Conservation (phyloP, 2,888 invertebrate species). For the Melipona beecheii region DNA sequence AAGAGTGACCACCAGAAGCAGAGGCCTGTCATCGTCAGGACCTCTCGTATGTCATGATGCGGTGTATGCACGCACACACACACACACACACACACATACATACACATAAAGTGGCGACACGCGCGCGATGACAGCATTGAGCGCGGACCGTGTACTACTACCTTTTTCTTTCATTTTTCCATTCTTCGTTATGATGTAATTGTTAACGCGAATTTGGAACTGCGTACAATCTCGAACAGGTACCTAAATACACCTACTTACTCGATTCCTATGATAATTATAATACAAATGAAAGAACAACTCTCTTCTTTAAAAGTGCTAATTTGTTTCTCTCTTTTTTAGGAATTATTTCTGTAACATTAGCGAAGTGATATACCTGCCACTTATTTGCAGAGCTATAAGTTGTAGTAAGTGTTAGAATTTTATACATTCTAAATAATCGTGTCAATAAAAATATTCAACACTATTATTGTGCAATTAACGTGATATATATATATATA, state of each 20-base stretch:
- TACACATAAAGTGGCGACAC: constrained; percentile 16
- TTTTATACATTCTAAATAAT: background rate
- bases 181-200: background rate
- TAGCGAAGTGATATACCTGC: fast-evolving
- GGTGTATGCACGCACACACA: constrained; percentile 61
- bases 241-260: no score
- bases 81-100: constrained; percentile 38
- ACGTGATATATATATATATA: fast-evolving
- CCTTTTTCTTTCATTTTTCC: constrained; percentile 8
- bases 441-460: background rate
- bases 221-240: no score
- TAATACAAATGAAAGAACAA: background rate
- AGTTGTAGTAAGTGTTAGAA: background rate
- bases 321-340: fast-evolving
- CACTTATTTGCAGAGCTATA: no score
- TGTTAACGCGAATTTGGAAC: background rate
- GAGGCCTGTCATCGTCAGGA: constrained; percentile 82
- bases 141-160: constrained; percentile 30
- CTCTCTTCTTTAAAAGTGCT: background rate
- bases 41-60: constrained; percentile 77
- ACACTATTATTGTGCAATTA: background rate
- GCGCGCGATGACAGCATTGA: constrained; percentile 24
- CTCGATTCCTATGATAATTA: fast-evolving
- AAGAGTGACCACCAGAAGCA: constrained; percentile 83
- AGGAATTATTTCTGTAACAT: fast-evolving